These are phyloP conservation scores for Lysandra coridon DNA, from an alignment of 2,888 invertebrate species.

Conservation along the genomic window DNA sequence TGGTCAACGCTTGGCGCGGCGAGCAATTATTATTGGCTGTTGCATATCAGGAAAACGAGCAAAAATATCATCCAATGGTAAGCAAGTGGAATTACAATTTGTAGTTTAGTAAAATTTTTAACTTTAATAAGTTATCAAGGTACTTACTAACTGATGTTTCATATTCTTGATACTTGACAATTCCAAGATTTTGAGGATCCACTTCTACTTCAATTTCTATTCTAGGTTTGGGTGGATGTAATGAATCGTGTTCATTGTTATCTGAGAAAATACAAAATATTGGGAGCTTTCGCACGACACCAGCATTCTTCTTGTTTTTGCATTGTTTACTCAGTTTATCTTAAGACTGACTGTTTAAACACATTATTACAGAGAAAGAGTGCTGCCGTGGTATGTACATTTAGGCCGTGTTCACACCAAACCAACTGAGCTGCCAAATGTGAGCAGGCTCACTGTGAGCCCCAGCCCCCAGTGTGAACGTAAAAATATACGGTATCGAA, in stretches of 20 bases:
- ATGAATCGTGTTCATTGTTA: background rate
- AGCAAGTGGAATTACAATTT: too few relatives aligned
- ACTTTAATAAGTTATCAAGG: background rate
- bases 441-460: too few relatives aligned
- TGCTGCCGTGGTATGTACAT: too few relatives aligned
- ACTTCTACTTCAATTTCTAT: background rate
- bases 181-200: background rate
- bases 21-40: background rate
- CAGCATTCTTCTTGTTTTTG: background rate
- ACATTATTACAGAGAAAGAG: too few relatives aligned
- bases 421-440: too few relatives aligned
- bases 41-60: background rate
- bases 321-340: too few relatives aligned
- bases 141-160: background rate
- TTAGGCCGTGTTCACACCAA: too few relatives aligned
- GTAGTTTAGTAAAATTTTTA: background rate
- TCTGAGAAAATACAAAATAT: background rate
- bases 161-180: background rate
- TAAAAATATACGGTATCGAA: too few relatives aligned
- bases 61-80: background rate
- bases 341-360: too few relatives aligned
- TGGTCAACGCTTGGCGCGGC: too few relatives aligned
- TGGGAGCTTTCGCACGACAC: background rate
- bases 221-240: background rate
- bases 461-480: too few relatives aligned